Conservation (phyloP, 2,797 vertebrate species). For the Synaphobranchus kaupii region DNA sequence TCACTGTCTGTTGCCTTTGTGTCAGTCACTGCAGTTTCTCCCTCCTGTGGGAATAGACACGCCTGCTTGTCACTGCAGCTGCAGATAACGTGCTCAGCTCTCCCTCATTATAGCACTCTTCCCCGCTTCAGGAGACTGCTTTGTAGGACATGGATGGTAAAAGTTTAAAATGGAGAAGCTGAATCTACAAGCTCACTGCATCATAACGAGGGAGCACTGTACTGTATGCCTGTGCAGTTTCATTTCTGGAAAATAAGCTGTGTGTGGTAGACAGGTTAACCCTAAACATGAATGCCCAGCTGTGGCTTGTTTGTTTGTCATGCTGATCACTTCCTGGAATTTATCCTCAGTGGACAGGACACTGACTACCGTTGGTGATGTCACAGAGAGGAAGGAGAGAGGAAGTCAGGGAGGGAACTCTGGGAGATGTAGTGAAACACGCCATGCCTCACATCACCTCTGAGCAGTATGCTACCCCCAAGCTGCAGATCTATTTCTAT, state of each 20-base stretch:
- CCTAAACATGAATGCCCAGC: neutral
- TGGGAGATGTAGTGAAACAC: constrained; percentile 5
- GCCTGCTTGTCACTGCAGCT: constrained; percentile 18
- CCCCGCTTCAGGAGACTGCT: neutral
- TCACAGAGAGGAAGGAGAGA: neutral
- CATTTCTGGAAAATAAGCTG: neutral
- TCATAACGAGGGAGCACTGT: neutral
- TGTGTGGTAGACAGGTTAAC: neutral
- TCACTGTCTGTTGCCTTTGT: constrained; percentile 40
- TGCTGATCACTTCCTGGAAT: neutral
- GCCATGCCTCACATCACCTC: neutral
- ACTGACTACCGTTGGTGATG: neutral
- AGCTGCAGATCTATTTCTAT: neutral
- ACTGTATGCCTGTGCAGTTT: neutral
- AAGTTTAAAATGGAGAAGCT: neutral
- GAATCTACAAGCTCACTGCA: neutral
- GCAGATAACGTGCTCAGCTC: neutral
- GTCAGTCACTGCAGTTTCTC: constrained; percentile 10
- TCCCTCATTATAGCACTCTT: neutral
- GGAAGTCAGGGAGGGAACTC: neutral
- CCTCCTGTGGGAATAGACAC: neutral
- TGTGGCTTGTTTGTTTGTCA: neutral
- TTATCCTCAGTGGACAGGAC: neutral
- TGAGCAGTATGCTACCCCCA: neutral
- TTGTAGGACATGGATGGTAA: neutral